Evolutionary conservation across 1,140 invertebrate species (phyloP).

Genomic region (Sitophilus oryzae): DNA sequence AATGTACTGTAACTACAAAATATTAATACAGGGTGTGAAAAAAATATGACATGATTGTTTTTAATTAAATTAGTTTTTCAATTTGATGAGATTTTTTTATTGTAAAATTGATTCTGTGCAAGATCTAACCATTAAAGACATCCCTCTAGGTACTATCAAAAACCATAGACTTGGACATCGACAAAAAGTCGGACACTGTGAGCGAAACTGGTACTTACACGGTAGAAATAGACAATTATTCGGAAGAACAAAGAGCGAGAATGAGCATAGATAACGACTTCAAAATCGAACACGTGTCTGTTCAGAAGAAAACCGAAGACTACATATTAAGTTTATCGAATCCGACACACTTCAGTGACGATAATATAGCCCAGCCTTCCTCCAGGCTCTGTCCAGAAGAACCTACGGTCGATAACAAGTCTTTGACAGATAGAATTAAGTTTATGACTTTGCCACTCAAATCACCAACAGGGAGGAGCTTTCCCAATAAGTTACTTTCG

Average conservation of each 20-base stretch:
- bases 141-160: neutral
- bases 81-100: too few species aligned
- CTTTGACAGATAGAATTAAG: neutral
- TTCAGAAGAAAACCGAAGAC: constrained; percentile 44
- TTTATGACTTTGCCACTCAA: neutral
- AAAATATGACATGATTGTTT: too few species aligned
- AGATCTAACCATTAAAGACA: neutral
- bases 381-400: neutral
- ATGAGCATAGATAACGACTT: constrained; percentile 80
- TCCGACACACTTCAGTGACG: constrained; percentile 1
- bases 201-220: constrained; percentile 86
- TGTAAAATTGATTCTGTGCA: neutral
- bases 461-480: neutral
- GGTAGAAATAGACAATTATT: constrained; percentile 75
- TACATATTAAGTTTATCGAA: constrained; percentile 43
- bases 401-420: neutral
- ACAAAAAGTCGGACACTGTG: constrained; percentile 55
- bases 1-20: too few species aligned
- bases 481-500: constrained; percentile 29
- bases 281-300: constrained; percentile 50
- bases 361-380: neutral
- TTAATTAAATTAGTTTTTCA: too few species aligned
- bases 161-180: constrained; percentile 34
- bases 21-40: too few species aligned
- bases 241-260: constrained; percentile 77